Percentiles rank a stretch among this genome's conserved stretches.
Conservation (phyloP, 1,140 invertebrate genomes). For the Andrena cerasifolii region DNA sequence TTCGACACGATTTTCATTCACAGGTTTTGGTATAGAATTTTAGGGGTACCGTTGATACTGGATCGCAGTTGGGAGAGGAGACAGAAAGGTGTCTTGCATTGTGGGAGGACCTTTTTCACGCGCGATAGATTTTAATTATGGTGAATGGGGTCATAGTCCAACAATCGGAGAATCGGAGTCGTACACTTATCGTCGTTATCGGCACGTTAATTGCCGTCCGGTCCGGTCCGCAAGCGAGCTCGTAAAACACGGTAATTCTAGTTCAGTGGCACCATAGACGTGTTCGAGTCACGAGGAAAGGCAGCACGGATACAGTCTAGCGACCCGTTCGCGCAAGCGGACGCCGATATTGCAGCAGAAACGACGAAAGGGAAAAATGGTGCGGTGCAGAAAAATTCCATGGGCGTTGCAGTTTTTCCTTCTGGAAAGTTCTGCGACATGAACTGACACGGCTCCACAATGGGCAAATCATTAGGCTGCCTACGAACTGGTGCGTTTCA, state of each 20-base stretch:
- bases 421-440: not conserved
- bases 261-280: constrained; percentile 22
- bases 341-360: constrained; percentile 23
- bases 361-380: constrained; percentile 15
- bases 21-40: too few relatives aligned
- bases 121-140: not conserved
- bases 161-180: not conserved
- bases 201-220: constrained; percentile 25
- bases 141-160: not conserved
- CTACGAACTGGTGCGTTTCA: too few relatives aligned
- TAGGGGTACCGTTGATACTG: too few relatives aligned
- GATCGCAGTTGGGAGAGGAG: too few relatives aligned
- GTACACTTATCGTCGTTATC: constrained; percentile 22
- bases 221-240: not conserved
- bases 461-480: too few relatives aligned
- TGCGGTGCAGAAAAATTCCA: constrained; percentile 10
- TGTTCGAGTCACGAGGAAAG: constrained; percentile 15
- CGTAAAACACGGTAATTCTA: constrained; percentile 9
- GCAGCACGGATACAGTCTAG: not conserved
- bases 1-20: too few relatives aligned
- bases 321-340: constrained; percentile 17
- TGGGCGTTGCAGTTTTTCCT: not conserved
- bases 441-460: not conserved
- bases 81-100: not conserved
- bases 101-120: not conserved